Percentiles rank a stretch among this genome's conserved stretches.
These are phyloP conservation scores for Idaea straminata DNA, from an alignment of 2,888 invertebrate genomes.

Conservation along the genomic window DNA sequence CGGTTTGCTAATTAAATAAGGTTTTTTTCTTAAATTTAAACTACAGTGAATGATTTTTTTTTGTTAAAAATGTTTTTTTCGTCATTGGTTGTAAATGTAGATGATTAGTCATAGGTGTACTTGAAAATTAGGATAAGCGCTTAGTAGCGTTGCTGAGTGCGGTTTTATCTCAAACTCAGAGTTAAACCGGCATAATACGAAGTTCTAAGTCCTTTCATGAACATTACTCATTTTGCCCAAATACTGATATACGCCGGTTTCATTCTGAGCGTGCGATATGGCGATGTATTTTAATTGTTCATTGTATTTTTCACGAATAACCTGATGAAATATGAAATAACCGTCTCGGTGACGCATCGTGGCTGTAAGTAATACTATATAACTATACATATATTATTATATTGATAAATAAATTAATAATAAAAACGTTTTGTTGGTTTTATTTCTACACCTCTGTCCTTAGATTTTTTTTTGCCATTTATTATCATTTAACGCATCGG, in stretches of 20 bases:
- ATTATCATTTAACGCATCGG: no score
- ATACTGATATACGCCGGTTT: neutral
- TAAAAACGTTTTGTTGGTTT: constrained; percentile 58
- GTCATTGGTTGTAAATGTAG: constrained; percentile 26
- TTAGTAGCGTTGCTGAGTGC: neutral
- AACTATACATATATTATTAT: constrained; percentile 76
- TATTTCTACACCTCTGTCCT: constrained; percentile 29
- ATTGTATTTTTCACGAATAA: constrained; percentile 7
- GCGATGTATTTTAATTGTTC: neutral
- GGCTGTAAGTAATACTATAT: constrained; percentile 78
- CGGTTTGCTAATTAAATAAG: constrained; percentile 52
- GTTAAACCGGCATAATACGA: neutral
- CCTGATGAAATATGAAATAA: constrained; percentile 12
- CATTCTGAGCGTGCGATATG: constrained; percentile 6
- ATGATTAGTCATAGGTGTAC: constrained; percentile 9
- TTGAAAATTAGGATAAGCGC: constrained; percentile 4
- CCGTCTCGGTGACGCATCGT: constrained; percentile 47
- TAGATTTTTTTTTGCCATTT: no score
- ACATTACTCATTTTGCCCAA: neutral
- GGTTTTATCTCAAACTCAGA: neutral
- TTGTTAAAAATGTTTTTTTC: constrained; percentile 20
- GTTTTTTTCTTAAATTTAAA: constrained; percentile 18
- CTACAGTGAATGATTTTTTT: neutral
- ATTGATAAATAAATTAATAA: constrained; percentile 80
- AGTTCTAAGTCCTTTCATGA: neutral